Evolutionary conservation across 2,888 invertebrate genomes (phyloP).

Genomic region (Epistrophe grossulariae): DNA sequence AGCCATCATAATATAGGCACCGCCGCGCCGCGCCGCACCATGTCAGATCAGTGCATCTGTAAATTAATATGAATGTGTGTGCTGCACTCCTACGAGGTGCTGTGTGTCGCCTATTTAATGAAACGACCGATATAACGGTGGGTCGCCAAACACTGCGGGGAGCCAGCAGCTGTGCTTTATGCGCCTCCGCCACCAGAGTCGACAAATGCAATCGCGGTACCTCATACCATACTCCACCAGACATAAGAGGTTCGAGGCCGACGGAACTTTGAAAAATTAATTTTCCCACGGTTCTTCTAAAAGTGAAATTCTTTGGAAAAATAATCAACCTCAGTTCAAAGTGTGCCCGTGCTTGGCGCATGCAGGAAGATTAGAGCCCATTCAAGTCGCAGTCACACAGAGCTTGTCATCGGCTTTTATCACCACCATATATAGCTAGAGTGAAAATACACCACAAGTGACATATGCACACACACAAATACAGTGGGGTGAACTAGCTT

Average conservation of each 20-base stretch:
- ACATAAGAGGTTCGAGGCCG: conserved; percentile 5
- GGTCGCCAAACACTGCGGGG: conserved; percentile 34
- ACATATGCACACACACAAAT: not conserved
- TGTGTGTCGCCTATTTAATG: conserved; percentile 15
- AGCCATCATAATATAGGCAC: no score
- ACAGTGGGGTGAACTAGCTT: not conserved
- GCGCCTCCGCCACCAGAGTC: conserved; percentile 6
- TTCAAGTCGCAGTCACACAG: conserved; percentile 29
- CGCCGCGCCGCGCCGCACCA: no score
- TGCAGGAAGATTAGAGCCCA: conserved; percentile 53
- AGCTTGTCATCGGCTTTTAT: conserved; percentile 57
- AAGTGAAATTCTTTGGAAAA: conserved; percentile 66
- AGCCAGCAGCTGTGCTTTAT: conserved; percentile 36
- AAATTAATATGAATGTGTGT: conserved; percentile 1
- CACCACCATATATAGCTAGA: conserved; percentile 16
- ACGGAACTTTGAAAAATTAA: conserved; percentile 55
- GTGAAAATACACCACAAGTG: conserved; percentile 22
- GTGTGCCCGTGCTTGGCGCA: conserved; percentile 53
- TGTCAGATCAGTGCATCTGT: not conserved
- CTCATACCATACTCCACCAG: not conserved
- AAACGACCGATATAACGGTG: conserved; percentile 10
- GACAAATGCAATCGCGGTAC: not conserved
- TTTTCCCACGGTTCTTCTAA: conserved; percentile 68
- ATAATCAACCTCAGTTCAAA: conserved; percentile 47
- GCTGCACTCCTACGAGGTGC: conserved; percentile 48